Conservation (phyloP, 1,140 invertebrate species). For the Ericerus pela region DNA sequence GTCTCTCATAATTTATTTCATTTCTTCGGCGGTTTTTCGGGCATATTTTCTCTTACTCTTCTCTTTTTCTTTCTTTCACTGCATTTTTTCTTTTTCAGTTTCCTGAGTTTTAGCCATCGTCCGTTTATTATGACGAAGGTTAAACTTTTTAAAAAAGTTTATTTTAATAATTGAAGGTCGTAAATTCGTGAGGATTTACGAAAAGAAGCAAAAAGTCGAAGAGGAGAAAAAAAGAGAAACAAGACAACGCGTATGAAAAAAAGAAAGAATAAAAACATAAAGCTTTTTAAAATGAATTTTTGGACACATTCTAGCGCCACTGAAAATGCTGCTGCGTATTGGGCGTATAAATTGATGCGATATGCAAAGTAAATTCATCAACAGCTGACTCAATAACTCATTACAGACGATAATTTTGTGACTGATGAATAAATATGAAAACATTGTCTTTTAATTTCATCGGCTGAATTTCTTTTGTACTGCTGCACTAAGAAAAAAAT, state of each 20-base stretch:
- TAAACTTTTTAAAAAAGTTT: conserved; percentile 8
- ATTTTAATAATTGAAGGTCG: conserved; percentile 10
- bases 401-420: too few species aligned
- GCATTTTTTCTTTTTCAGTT: conserved; percentile 3
- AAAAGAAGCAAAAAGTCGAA: conserved; percentile 3
- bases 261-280: not conserved
- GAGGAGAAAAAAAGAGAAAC: not conserved
- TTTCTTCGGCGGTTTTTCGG: conserved; percentile 4
- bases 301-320: not conserved
- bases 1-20: conserved; percentile 5
- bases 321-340: too few species aligned
- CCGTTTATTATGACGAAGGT: conserved; percentile 8
- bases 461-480: too few species aligned
- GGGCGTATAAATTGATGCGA: too few species aligned
- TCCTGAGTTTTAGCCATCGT: not conserved
- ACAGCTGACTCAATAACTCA: too few species aligned
- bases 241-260: not conserved
- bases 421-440: too few species aligned
- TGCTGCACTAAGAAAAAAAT: too few species aligned
- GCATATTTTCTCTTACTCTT: too few species aligned
- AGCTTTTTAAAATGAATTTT: not conserved
- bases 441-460: too few species aligned
- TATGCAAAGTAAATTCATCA: too few species aligned
- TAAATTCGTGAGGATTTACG: conserved; percentile 10
- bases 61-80: too few species aligned